phyloP scores from a whole-genome alignment of 2,888 invertebrate genomes.

The Brachyopa scutellaris region DNA sequence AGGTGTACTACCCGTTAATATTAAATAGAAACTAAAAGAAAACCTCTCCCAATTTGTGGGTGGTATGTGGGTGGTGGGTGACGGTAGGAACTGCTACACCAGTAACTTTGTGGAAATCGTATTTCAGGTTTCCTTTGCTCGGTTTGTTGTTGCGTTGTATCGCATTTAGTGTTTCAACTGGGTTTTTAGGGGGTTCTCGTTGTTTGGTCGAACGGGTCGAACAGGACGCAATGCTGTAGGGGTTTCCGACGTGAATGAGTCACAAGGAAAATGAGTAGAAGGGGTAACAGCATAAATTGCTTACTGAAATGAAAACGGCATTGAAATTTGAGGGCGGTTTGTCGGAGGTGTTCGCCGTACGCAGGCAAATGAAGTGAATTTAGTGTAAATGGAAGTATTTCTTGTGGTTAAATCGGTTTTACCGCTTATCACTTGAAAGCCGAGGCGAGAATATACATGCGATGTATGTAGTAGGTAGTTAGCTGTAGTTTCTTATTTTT shows the following conservation, averaged over 20 bases:
- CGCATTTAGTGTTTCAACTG: conserved; percentile 62
- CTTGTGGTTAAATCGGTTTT: conserved; percentile 31
- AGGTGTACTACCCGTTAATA: conserved; percentile 9
- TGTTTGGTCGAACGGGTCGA: conserved; percentile 38
- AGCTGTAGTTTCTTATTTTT: too few species aligned
- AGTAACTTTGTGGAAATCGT: conserved; percentile 47
- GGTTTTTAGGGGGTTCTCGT: conserved; percentile 50
- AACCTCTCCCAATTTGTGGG: conserved; percentile 13
- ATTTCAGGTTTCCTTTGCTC: conserved; percentile 39
- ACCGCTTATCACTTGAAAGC: conserved; percentile 19
- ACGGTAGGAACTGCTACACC: background rate
- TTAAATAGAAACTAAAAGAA: conserved; percentile 32
- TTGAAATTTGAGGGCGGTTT: conserved; percentile 35
- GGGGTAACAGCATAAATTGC: conserved; percentile 40
- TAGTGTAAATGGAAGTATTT: conserved; percentile 30
- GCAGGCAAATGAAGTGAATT: background rate
- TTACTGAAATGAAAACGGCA: conserved; percentile 45
- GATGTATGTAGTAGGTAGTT: too few species aligned
- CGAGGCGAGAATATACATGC: background rate
- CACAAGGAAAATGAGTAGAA: background rate
- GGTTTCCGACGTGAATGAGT: conserved; percentile 1
- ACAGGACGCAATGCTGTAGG: background rate
- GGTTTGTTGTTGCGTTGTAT: conserved; percentile 51
- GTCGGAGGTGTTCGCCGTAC: background rate
- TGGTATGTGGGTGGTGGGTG: conserved; percentile 1